Evolutionary conservation across 2,113 vertebrate genomes (phyloP), one percentile per base, ranked within the genome.

Genomic region (Sander lucioperca): DNA sequence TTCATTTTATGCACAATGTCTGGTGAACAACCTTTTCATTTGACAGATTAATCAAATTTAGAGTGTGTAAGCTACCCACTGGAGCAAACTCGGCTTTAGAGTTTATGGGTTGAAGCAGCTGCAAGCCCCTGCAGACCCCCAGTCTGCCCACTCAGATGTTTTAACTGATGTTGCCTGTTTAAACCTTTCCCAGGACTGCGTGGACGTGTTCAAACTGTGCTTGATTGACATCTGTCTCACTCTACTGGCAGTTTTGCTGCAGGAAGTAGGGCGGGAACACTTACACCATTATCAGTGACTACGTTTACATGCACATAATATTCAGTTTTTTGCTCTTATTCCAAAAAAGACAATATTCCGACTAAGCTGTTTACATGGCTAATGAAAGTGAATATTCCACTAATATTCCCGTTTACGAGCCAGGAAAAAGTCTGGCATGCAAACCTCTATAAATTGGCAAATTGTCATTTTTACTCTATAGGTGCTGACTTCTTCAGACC

Each of bases 11-110:
- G 47, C 47, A 1, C 36, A 2, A 27, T 47, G 51, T 50, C 63
- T 68, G 13, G n/a, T 33, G 50, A 57, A 9, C 16, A n/a, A 13
- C 74, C 8, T 47, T 62, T 74, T 16, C 21, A 27, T 56, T 27
- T 67, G 53, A 53, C 51, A 73, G 18, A 59, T 61, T 82, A 36
- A n/a, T 39, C 27, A 79, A 30, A 58, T 57, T 53, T 33, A 62
- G 12, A 45, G 47, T 2, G 10, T 47, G 45, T 21, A 23, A 9
- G 9, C 18, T 57, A 21, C 25, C 58, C 36, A 25, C 50, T 33
- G 33, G 50, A 39, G 47, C 16, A 73, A 7, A 9, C 16, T 1
- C 13, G 27, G 18, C 27, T 74, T 56, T 2, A 7, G 50, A 63
- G 18, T 69, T 63, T 30, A 57, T n/a, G 56, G 21, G 36, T n/a